These are phyloP conservation scores for Pimpla rufipes DNA, from an alignment of 2,888 invertebrate species.

Conservation along the genomic window DNA sequence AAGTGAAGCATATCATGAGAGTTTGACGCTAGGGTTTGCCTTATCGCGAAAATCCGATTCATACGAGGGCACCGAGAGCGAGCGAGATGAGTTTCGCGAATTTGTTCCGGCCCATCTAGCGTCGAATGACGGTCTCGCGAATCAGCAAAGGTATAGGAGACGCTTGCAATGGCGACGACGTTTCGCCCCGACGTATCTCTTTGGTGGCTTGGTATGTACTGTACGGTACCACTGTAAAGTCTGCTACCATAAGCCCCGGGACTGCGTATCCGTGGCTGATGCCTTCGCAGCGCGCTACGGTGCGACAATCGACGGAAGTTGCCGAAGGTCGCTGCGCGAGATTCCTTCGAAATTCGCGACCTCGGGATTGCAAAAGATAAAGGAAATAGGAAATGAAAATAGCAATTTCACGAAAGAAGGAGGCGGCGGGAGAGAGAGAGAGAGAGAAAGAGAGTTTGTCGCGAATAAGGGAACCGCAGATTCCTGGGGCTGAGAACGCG, in stretches of 20 bases:
- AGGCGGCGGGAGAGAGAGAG: slow-evolving; percentile 46
- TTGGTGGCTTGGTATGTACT: neutral
- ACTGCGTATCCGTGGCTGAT: neutral
- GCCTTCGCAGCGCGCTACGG: slow-evolving; percentile 3
- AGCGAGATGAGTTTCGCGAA: slow-evolving; percentile 27
- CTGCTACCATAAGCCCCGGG: neutral
- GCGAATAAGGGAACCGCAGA: slow-evolving; percentile 47
- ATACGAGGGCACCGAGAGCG: neutral
- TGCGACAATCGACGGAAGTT: slow-evolving; percentile 7
- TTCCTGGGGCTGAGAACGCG: slow-evolving; percentile 59
- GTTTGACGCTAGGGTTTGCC: neutral
- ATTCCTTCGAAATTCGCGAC: slow-evolving; percentile 35
- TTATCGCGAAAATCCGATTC: slow-evolving; percentile 21
- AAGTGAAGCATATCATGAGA: neutral
- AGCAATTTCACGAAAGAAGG: slow-evolving; percentile 74
- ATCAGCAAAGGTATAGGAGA: neutral
- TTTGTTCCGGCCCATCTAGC: slow-evolving; percentile 32
- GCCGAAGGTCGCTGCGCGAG: neutral
- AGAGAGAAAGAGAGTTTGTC: slow-evolving; percentile 10
- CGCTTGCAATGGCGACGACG: neutral
- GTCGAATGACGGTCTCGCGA: slow-evolving; percentile 22
- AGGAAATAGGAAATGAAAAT: slow-evolving; percentile 77
- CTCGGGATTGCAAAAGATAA: slow-evolving; percentile 59
- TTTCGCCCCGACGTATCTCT: slow-evolving; percentile 8
- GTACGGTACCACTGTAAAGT: neutral